phyloP scores from a whole-genome alignment of 1,140 invertebrate genomes.

The Limonius californicus region DNA sequence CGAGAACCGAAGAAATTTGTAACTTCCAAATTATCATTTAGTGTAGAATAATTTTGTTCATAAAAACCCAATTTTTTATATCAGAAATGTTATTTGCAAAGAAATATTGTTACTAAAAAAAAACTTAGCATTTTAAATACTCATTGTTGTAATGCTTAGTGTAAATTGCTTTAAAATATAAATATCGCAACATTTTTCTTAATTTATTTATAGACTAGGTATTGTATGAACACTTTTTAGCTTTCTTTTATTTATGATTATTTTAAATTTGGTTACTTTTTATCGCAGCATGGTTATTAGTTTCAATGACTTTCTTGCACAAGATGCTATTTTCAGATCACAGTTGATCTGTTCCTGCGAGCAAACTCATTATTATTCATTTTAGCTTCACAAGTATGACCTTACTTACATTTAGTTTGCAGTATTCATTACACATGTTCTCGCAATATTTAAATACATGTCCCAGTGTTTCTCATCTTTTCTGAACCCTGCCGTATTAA shows the following conservation, averaged over 20 bases:
- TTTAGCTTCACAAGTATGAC: too few species aligned
- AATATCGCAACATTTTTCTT: conserved; percentile 32
- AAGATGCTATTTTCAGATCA: background rate
- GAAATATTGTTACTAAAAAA: conserved; percentile 22
- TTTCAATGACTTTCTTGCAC: background rate
- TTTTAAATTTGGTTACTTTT: conserved; percentile 16
- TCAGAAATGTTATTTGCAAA: background rate
- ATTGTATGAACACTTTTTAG: conserved; percentile 1
- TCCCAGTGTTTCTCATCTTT: too few species aligned
- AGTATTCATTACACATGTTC: too few species aligned
- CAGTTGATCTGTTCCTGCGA: too few species aligned
- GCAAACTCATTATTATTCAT: too few species aligned
- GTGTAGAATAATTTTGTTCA: conserved; percentile 18
- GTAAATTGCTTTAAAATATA: conserved; percentile 30
- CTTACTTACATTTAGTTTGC: too few species aligned
- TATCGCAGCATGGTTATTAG: conserved; percentile 4
- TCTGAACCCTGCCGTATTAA: too few species aligned
- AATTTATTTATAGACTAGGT: conserved; percentile 17
- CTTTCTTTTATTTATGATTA: background rate
- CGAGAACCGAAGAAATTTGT: too few species aligned
- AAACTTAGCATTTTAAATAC: conserved; percentile 30
- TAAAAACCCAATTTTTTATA: conserved; percentile 32
- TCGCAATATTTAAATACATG: too few species aligned
- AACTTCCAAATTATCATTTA: background rate
- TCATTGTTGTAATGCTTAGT: conserved; percentile 32